Evolutionary conservation across 1,140 invertebrate species (phyloP).

Genomic region (Tetragnatha versicolor): DNA sequence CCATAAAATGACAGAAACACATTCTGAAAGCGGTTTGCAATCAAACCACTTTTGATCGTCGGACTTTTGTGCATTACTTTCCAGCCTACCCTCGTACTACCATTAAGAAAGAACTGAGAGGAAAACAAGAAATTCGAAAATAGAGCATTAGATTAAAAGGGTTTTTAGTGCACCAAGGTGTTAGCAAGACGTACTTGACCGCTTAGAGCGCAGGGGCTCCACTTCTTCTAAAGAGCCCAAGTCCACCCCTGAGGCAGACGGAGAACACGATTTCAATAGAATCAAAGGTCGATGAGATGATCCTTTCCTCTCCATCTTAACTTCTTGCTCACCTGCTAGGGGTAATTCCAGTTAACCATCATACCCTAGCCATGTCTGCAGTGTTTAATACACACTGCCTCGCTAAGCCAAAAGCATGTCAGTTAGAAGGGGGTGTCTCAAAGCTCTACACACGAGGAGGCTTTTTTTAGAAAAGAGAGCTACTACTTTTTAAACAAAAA

Average conservation of each 20-base stretch:
- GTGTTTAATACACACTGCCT: conserved; percentile 54
- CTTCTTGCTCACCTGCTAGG: conserved; percentile 54
- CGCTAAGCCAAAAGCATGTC: not conserved
- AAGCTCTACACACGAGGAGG: not conserved
- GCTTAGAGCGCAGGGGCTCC: conserved; percentile 55
- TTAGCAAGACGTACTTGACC: conserved; percentile 56
- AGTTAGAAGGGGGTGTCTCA: not conserved
- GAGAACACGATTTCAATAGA: conserved; percentile 53
- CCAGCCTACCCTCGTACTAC: too few relatives aligned
- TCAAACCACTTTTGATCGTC: too few relatives aligned
- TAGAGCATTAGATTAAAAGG: conserved; percentile 47
- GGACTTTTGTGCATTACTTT: too few relatives aligned
- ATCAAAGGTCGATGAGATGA: conserved; percentile 54
- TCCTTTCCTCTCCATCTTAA: conserved; percentile 56
- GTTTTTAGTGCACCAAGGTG: conserved; percentile 35
- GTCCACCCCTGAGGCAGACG: conserved; percentile 55
- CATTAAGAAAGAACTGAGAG: too few relatives aligned
- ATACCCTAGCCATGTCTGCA: conserved; percentile 32
- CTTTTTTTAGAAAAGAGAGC: not conserved
- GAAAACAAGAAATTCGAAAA: too few relatives aligned
- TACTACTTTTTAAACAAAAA: not conserved
- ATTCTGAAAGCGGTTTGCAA: too few relatives aligned
- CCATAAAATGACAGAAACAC: too few relatives aligned
- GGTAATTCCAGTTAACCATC: conserved; percentile 50
- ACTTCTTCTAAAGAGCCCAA: conserved; percentile 56